These are phyloP conservation scores for Lepilemur septentrionalis DNA, from an alignment of 2,797 vertebrate species.

Conservation along the genomic window DNA sequence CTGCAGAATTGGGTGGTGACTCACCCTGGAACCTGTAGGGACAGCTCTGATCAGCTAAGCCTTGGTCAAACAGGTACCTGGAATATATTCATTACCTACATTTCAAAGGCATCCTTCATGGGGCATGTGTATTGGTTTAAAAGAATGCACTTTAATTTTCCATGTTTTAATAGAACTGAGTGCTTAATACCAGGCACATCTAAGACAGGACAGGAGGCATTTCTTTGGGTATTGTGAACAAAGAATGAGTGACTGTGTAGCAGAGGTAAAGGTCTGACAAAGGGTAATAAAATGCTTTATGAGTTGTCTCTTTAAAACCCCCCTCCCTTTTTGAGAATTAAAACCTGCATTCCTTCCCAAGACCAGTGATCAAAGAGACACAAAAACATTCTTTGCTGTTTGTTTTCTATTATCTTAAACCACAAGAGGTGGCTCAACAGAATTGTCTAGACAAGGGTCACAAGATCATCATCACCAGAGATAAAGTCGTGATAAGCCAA, in stretches of 20 bases:
- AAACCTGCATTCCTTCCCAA: background rate
- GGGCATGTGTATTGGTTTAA: background rate
- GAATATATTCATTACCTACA: background rate
- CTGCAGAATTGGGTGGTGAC: background rate
- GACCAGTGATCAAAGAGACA: background rate
- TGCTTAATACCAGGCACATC: background rate
- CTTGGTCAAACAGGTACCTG: background rate
- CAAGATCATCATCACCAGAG: background rate
- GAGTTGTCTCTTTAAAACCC: background rate
- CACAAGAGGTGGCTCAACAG: background rate
- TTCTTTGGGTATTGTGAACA: background rate
- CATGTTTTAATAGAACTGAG: background rate
- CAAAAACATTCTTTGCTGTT: background rate
- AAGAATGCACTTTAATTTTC: background rate
- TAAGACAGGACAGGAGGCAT: background rate
- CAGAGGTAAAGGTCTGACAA: background rate
- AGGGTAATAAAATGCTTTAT: background rate
- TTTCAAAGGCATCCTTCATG: background rate
- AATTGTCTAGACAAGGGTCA: background rate
- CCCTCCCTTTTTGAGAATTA: background rate
- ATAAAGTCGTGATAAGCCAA: background rate
- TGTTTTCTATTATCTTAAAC: background rate
- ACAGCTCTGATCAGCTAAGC: background rate
- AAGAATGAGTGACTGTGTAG: background rate
- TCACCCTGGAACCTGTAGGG: background rate